phyloP scores from a whole-genome alignment of 2,113 vertebrate genomes.

The Siniperca knerii region DNA sequence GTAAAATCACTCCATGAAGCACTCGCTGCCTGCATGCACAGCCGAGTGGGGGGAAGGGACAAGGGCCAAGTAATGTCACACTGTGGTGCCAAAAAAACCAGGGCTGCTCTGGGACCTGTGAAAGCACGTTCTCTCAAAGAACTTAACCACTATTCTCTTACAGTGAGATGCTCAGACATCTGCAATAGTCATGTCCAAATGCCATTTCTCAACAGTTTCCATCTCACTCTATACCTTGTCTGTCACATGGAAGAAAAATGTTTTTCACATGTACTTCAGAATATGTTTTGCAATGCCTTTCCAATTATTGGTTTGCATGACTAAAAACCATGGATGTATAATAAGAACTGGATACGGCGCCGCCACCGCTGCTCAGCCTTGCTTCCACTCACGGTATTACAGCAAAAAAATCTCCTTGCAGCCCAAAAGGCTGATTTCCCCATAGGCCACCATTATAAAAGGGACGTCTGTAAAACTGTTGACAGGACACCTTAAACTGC shows the following conservation, averaged over 20 bases:
- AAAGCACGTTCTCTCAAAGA: constrained; percentile 9
- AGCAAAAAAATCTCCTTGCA: too few species aligned
- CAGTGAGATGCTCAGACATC: neutral
- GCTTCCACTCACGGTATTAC: too few species aligned
- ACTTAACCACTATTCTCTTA: neutral
- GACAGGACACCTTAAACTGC: too few species aligned
- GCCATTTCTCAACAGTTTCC: constrained; percentile 2
- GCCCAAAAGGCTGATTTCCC: too few species aligned
- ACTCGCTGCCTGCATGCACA: constrained; percentile 56
- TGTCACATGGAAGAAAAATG: neutral
- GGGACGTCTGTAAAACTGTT: too few species aligned
- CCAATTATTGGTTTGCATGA: neutral
- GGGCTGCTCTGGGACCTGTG: constrained; percentile 28
- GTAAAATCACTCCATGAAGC: constrained; percentile 64
- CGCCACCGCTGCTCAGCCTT: too few species aligned
- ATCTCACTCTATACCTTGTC: neutral
- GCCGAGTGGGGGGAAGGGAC: constrained; percentile 58
- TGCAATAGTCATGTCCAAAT: neutral
- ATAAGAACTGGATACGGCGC: too few species aligned
- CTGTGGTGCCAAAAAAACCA: constrained; percentile 61
- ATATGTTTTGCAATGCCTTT: neutral
- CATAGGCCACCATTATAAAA: too few species aligned
- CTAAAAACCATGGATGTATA: too few species aligned
- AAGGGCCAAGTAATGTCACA: constrained; percentile 67
- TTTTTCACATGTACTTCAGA: neutral